Conservation (phyloP, 2,888 invertebrate genomes). For the Cataglyphis altisquamis region DNA sequence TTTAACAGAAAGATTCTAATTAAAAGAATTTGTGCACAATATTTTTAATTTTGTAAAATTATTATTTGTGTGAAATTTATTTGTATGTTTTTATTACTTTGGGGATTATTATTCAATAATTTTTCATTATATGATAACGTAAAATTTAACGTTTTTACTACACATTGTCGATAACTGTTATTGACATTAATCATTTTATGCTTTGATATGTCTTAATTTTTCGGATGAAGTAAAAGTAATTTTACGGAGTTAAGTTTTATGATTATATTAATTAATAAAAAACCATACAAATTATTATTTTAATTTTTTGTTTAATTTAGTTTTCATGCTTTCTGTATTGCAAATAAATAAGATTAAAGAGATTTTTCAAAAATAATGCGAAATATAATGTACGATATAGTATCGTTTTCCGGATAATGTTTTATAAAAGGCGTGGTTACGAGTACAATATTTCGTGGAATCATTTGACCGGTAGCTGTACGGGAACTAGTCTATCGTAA, state of each 20-base stretch:
- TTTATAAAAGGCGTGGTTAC: conserved; percentile 58
- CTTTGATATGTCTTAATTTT: background rate
- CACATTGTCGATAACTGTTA: background rate
- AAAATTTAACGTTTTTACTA: background rate
- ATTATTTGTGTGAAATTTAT: background rate
- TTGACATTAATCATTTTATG: background rate
- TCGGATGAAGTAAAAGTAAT: background rate
- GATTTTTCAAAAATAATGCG: background rate
- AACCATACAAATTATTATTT: background rate
- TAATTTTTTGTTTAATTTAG: background rate
- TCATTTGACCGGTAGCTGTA: conserved; percentile 75
- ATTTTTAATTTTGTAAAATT: conserved; percentile 1
- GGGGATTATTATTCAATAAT: background rate
- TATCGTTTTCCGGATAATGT: conserved; percentile 53
- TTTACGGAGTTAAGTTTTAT: background rate
- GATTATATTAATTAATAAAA: background rate
- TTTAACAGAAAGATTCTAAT: conserved; percentile 8
- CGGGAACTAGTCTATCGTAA: conserved; percentile 73
- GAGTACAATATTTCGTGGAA: conserved; percentile 69
- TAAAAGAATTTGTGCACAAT: background rate
- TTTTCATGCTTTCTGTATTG: background rate
- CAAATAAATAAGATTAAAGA: background rate
- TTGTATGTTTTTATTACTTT: background rate
- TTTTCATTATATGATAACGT: background rate
- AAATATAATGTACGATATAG: conserved; percentile 50